Evolutionary conservation across 2,888 invertebrate genomes (phyloP).

Genomic region (Enoplolaimus lenunculus): DNA sequence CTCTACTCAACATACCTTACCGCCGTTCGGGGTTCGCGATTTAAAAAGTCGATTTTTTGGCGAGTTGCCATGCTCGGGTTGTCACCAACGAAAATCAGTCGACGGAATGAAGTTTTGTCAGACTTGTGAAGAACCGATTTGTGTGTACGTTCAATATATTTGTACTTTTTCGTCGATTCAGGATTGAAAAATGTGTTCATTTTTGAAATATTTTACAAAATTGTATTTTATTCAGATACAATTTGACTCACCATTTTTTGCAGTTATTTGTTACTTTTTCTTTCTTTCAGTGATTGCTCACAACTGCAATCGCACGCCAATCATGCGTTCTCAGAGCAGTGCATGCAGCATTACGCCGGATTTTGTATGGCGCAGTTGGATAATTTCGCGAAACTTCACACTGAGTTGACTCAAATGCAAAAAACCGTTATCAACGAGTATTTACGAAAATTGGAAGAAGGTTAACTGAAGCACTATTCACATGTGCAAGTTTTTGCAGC

Average conservation of each 20-base stretch:
- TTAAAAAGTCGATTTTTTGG: neutral
- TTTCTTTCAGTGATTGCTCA: conserved; percentile 6
- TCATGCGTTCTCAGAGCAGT: neutral
- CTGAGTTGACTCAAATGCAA: conserved; percentile 20
- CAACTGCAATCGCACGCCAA: neutral
- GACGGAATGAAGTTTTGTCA: neutral
- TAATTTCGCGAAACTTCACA: conserved; percentile 21
- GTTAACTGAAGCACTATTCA: no score
- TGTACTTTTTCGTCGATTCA: no score
- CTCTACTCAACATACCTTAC: neutral
- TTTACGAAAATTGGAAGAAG: neutral
- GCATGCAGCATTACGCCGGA: conserved; percentile 12
- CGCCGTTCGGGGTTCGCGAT: neutral
- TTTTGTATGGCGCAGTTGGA: conserved; percentile 21
- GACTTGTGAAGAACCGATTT: neutral
- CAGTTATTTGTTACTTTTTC: no score
- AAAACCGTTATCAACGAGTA: conserved; percentile 18
- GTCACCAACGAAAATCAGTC: neutral
- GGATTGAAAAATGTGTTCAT: no score
- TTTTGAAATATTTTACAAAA: no score
- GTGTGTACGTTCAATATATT: neutral
- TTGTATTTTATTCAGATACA: no score
- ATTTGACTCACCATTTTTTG: no score
- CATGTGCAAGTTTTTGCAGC: no score
- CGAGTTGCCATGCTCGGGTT: neutral